These are phyloP conservation scores for Pollenia labialis DNA, from an alignment of 2,888 invertebrate species.

Conservation along the genomic window DNA sequence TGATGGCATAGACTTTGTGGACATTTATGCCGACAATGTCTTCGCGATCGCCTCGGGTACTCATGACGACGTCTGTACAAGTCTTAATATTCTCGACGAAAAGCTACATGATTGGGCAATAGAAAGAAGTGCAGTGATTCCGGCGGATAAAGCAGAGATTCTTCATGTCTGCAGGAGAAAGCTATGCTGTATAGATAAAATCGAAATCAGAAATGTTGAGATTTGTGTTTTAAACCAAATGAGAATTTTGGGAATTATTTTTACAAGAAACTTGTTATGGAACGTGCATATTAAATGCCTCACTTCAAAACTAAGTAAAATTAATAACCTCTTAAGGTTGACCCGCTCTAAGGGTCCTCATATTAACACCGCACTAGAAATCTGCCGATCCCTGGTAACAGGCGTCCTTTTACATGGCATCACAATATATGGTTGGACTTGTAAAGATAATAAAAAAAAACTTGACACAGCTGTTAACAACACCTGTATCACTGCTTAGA, in stretches of 20 bases:
- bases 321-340: not conserved
- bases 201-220: not conserved
- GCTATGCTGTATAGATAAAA: not conserved
- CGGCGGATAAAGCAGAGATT: constrained; percentile 2
- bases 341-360: not conserved
- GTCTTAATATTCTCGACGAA: too few relatives aligned
- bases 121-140: not conserved
- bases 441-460: too few relatives aligned
- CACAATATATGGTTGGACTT: too few relatives aligned
- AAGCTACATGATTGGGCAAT: not conserved
- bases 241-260: not conserved
- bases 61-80: not conserved
- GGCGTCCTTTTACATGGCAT: not conserved
- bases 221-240: not conserved
- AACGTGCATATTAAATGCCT: not conserved
- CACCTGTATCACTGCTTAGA: too few relatives aligned
- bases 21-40: constrained; percentile 17
- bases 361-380: not conserved
- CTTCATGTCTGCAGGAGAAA: constrained; percentile 33
- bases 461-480: not conserved
- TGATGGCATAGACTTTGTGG: constrained; percentile 17
- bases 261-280: not conserved
- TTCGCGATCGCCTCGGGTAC: constrained; percentile 5
- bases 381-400: not conserved
- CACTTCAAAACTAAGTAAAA: not conserved